Conservation (phyloP, 2,113 vertebrate genomes). For the Columbina picui region DNA sequence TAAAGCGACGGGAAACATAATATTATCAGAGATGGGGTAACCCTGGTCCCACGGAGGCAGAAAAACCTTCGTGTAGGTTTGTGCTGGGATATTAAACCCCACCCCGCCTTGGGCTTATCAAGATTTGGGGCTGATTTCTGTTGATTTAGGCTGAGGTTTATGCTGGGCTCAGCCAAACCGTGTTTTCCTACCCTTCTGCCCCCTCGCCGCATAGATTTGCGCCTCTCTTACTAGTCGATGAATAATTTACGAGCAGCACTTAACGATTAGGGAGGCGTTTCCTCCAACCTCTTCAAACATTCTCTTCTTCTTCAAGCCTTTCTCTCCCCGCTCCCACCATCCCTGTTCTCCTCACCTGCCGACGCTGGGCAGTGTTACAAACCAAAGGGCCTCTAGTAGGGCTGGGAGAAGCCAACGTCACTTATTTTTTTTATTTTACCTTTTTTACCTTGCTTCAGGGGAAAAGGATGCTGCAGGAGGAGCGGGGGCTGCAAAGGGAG, state of each 20-base stretch:
- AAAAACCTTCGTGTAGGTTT: background rate
- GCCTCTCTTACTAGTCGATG: constrained; percentile 42
- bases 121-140: background rate
- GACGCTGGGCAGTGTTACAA: rapidly evolving
- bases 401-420: background rate
- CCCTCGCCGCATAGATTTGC: constrained; percentile 6
- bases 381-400: background rate
- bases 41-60: background rate
- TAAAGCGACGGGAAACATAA: background rate
- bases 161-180: background rate
- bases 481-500: rapidly evolving
- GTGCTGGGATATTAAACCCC: background rate
- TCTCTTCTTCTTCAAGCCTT: background rate
- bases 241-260: constrained; percentile 75
- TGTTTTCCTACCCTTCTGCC: background rate
- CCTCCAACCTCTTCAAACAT: constrained; percentile 46
- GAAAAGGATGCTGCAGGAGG: background rate
- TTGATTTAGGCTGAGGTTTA: background rate
- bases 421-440: too few relatives aligned
- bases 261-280: constrained; percentile 66
- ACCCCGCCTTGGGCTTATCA: too few relatives aligned
- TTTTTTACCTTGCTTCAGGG: background rate
- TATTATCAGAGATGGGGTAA: background rate
- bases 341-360: background rate
- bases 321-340: background rate